phyloP scores from a whole-genome alignment of 2,797 vertebrate genomes.

The Xiphophorus birchmanni region DNA sequence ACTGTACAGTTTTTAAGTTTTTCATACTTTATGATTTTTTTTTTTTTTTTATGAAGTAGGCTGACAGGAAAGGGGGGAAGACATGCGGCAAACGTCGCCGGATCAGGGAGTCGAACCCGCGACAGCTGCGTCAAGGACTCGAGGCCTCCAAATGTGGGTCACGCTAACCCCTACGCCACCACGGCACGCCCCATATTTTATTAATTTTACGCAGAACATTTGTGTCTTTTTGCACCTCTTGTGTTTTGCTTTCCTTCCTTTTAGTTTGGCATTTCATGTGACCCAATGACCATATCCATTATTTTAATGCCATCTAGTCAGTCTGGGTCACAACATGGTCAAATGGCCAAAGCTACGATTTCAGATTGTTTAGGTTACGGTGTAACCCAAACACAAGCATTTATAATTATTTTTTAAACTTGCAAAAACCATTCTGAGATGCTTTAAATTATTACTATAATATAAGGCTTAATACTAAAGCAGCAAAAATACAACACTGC shows the following conservation, averaged over 20 bases:
- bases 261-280: background rate
- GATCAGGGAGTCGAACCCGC: too few relatives aligned
- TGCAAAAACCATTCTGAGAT: background rate
- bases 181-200: conserved; percentile 6
- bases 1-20: conserved; percentile 2
- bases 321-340: background rate
- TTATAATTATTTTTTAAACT: background rate
- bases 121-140: too few relatives aligned
- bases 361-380: background rate
- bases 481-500: background rate
- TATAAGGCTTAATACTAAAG: background rate
- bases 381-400: background rate
- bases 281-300: too few relatives aligned
- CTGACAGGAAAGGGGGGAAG: too few relatives aligned
- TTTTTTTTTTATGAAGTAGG: too few relatives aligned
- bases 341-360: background rate
- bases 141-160: too few relatives aligned
- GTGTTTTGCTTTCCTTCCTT: background rate
- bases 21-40: conserved; percentile 9
- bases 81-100: too few relatives aligned
- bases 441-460: background rate
- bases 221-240: conserved; percentile 21
- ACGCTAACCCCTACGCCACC: too few relatives aligned
- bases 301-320: background rate
- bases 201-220: conserved; percentile 16